Evolutionary conservation across 2,797 vertebrate species (phyloP).

Genomic region (Clarias platycephalus): DNA sequence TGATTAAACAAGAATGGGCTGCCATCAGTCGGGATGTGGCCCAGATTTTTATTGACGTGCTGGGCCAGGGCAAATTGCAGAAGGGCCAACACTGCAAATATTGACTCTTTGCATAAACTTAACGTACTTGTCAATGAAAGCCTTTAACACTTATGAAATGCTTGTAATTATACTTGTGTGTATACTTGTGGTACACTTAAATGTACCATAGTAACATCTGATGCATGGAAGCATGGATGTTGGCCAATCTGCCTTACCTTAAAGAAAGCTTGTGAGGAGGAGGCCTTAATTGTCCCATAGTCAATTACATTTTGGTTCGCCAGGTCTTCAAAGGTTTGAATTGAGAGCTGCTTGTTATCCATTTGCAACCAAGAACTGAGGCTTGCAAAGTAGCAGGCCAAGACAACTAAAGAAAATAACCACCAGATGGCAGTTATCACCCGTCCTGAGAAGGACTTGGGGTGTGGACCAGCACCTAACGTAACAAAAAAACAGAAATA

Average conservation of each 20-base stretch:
- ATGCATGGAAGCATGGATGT: no score
- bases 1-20: no score
- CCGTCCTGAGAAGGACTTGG: constrained; percentile 79
- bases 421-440: constrained; percentile 85
- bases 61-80: no score
- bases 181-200: no score
- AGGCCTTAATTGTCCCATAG: constrained; percentile 80
- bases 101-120: no score
- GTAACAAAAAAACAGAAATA: neutral
- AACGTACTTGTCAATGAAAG: no score
- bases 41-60: no score
- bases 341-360: constrained; percentile 66
- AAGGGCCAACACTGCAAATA: no score
- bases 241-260: constrained; percentile 69
- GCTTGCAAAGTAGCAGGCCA: constrained; percentile 83
- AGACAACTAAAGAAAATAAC: constrained; percentile 81
- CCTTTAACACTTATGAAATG: no score
- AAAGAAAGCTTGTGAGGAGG: constrained; percentile 81
- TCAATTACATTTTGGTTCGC: constrained; percentile 82
- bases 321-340: constrained; percentile 83
- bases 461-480: constrained; percentile 82
- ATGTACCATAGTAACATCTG: no score
- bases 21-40: no score
- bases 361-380: constrained; percentile 72
- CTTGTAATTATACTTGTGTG: no score